Conservation (phyloP, 1,140 invertebrate species). For the Ericerus pela region DNA sequence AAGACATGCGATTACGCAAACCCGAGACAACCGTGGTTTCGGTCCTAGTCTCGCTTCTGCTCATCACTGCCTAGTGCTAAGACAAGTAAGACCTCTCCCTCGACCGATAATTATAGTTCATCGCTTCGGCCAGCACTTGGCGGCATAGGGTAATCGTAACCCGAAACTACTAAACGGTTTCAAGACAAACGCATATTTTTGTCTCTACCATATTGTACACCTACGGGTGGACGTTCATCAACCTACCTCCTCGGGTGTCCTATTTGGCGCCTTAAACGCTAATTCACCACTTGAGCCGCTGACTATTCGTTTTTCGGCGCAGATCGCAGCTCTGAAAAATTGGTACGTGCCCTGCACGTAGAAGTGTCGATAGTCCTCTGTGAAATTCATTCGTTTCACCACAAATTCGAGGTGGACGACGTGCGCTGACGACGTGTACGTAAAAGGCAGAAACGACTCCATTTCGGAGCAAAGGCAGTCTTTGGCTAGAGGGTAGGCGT, state of each 20-base stretch:
- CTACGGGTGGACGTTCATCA: slow-evolving; percentile 10
- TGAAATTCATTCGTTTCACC: slow-evolving; percentile 61
- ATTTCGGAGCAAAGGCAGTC: slow-evolving; percentile 55
- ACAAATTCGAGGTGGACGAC: slow-evolving; percentile 67
- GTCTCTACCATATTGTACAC: too few species aligned
- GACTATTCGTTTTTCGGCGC: slow-evolving; percentile 34
- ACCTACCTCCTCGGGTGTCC: slow-evolving; percentile 48
- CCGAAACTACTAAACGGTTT: too few species aligned
- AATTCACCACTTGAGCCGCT: slow-evolving; percentile 50
- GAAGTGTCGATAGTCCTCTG: slow-evolving; percentile 67
- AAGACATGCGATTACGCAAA: too few species aligned
- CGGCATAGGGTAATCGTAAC: too few species aligned
- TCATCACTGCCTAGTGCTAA: too few species aligned
- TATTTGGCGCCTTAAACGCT: slow-evolving; percentile 38
- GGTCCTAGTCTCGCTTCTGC: too few species aligned
- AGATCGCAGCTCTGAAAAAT: slow-evolving; percentile 53
- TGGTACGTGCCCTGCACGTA: slow-evolving; percentile 72
- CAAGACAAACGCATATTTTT: too few species aligned
- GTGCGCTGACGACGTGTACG: slow-evolving; percentile 56
- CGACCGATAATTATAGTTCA: too few species aligned
- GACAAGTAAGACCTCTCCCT: too few species aligned
- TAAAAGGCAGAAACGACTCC: slow-evolving; percentile 42
- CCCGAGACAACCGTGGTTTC: too few species aligned
- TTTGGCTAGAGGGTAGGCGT: slow-evolving; percentile 43
- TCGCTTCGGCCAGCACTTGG: too few species aligned